Evolutionary conservation across 2,888 invertebrate species (phyloP), one percentile per base, ranked within the genome.

Genomic region (Dysmachus trigonus): DNA sequence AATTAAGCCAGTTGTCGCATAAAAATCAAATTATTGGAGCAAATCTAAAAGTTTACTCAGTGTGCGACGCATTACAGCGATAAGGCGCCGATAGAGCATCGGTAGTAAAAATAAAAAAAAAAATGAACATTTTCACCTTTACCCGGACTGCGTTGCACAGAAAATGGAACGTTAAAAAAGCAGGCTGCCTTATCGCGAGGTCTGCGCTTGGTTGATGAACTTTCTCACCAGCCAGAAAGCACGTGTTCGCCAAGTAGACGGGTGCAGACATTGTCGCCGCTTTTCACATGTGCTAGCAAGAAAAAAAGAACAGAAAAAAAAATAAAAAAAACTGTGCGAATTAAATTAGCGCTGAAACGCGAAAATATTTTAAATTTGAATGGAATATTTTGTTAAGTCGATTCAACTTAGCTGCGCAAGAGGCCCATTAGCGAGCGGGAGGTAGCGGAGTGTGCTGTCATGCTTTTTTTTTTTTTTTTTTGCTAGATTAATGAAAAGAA

Each of bases 151-250:
- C 77, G 47, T 38, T 22, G 38, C 76, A 15, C 10, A 30, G 31
- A 72, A 72, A 72, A 27, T 31, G 38, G 18, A 38, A 3, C 38
- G 41, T 33, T 38, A 47, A 22, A 47, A 41, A 77, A 76, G 15
- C 33, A 76, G 13, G 15, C 41, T 15, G 13, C 15, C 47, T 77
- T 77, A 77, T 77, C 77, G n/a, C 47, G 15, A 2, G 47, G 13
- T 51, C 41, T 77, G 35, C 77, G 47, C 47, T 47, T 77, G 77
- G 77, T 77, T 77, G 77, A 77, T 77, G 77, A 77, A 77, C 77
- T 77, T 30, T 77, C 47, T 41, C 27, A 18, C 22, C 62, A 62
- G 62, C 62, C 77, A 22, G 27, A 41, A 51, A 47, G 77, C 77
- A 77, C 77, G 77, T 77, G 77, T 27, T 77, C 62, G 27, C 10